Evolutionary conservation across 2,888 invertebrate species (phyloP).

Genomic region (Epinotia nisella): DNA sequence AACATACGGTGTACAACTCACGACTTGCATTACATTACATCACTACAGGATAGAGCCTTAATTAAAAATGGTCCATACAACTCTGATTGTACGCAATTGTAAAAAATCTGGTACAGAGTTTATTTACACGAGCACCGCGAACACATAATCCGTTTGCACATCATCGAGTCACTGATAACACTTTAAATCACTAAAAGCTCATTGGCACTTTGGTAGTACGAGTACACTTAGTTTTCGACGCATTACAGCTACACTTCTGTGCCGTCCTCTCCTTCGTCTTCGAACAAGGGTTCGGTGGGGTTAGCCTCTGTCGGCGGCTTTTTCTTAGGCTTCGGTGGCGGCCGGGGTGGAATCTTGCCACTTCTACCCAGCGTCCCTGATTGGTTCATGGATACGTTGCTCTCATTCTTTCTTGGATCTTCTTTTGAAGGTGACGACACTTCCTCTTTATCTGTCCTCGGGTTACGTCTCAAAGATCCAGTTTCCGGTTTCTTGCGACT

Average conservation of each 20-base stretch:
- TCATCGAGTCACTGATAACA: conserved; percentile 60
- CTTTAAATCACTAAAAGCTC: conserved; percentile 73
- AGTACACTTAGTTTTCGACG: conserved; percentile 54
- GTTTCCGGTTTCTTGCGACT: conserved; percentile 83
- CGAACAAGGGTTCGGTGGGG: conserved; percentile 90
- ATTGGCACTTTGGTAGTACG: conserved; percentile 78
- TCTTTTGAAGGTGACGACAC: conserved; percentile 72
- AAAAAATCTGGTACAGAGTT: conserved; percentile 82
- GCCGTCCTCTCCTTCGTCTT: conserved; percentile 95
- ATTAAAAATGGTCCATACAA: conserved; percentile 77
- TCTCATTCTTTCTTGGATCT: conserved; percentile 70
- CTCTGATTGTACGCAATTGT: conserved; percentile 75
- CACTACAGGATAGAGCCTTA: conserved; percentile 42
- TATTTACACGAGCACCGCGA: conserved; percentile 83
- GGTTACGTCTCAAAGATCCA: conserved; percentile 75
- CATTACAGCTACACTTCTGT: conserved; percentile 90
- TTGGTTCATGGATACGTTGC: conserved; percentile 69
- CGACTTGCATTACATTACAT: conserved; percentile 41
- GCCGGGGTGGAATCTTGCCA: conserved; percentile 91
- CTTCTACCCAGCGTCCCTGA: conserved; percentile 78
- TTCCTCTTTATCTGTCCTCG: conserved; percentile 68
- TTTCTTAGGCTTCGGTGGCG: conserved; percentile 94
- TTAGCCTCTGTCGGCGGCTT: conserved; percentile 85
- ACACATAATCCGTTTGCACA: conserved; percentile 63
- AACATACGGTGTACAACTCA: conserved; percentile 59